Percentiles rank a stretch among this genome's conserved stretches.
phyloP scores from a whole-genome alignment of 64 coral and sea anemone species.

The Actinia tenebrosa region DNA sequence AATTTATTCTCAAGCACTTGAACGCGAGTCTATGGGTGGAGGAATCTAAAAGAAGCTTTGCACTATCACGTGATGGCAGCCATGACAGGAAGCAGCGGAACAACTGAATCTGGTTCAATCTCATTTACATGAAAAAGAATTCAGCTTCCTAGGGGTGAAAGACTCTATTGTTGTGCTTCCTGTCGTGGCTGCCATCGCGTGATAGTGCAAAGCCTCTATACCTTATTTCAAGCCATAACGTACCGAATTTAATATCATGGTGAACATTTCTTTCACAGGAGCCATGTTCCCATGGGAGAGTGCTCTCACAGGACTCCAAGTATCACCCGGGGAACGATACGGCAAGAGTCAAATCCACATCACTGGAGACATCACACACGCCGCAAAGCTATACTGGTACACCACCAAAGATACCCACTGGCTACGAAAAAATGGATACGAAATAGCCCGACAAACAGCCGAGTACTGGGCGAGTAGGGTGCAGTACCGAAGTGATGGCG shows the following conservation, averaged over 20 bases:
- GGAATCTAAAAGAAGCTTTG: neutral
- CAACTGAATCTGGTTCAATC: too few relatives aligned
- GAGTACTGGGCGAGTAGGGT: constrained; percentile 89
- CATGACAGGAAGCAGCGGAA: too few relatives aligned
- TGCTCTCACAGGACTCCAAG: constrained; percentile 72
- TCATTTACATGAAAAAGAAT: too few relatives aligned
- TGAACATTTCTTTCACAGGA: constrained; percentile 21
- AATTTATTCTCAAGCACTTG: too few relatives aligned
- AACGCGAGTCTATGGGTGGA: too few relatives aligned
- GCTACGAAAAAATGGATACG: constrained; percentile 66
- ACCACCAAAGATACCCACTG: constrained; percentile 64
- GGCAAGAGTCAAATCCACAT: constrained; percentile 83
- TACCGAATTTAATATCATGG: too few relatives aligned
- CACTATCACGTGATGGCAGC: neutral
- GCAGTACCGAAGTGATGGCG: constrained; percentile 34
- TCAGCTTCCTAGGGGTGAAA: too few relatives aligned
- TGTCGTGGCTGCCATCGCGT: too few relatives aligned
- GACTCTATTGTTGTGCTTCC: too few relatives aligned
- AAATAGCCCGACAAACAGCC: constrained; percentile 68
- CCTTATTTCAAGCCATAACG: too few relatives aligned
- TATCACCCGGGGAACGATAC: constrained; percentile 69
- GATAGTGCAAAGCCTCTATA: too few relatives aligned
- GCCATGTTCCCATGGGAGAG: constrained; percentile 98
- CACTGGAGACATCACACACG: constrained; percentile 77
- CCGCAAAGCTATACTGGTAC: constrained; percentile 79